Conservation (phyloP, 1,140 invertebrate species). For the Pogonomyrmex californicus region DNA sequence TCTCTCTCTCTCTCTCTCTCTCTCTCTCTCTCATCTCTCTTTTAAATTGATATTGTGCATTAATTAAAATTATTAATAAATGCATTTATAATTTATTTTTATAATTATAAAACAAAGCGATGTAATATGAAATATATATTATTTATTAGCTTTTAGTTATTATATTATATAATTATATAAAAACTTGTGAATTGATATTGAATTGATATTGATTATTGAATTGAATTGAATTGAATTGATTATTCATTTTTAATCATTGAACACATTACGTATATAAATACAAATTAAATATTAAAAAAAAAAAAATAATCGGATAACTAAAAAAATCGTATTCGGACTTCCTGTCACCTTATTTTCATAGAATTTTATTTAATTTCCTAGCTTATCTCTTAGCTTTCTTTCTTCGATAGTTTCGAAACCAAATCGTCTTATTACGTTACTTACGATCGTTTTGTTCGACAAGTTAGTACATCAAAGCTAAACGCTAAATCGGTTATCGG, state of each 20-base stretch:
- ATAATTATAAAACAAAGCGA: background rate
- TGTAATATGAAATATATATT: background rate
- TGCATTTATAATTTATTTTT: too few species aligned
- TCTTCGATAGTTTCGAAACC: background rate
- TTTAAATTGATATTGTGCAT: background rate
- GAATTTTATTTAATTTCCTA: conserved; percentile 30
- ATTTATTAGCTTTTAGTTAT: background rate
- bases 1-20: background rate
- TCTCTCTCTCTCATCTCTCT: background rate
- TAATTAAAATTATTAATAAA: too few species aligned
- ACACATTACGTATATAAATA: too few species aligned
- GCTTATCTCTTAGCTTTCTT: background rate
- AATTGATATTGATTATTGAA: too few species aligned
- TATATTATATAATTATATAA: background rate
- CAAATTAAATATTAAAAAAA: too few species aligned
- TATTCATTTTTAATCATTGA: too few species aligned
- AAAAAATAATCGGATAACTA: too few species aligned
- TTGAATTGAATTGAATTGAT: too few species aligned
- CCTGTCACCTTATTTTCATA: background rate
- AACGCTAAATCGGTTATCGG: conserved; percentile 32
- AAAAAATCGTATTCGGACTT: too few species aligned
- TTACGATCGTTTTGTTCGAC: background rate
- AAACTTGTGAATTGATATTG: background rate
- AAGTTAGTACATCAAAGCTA: conserved; percentile 40
- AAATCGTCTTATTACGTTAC: background rate